phyloP scores from a whole-genome alignment of 2,113 vertebrate genomes.

The Cavia porcellus region DNA sequence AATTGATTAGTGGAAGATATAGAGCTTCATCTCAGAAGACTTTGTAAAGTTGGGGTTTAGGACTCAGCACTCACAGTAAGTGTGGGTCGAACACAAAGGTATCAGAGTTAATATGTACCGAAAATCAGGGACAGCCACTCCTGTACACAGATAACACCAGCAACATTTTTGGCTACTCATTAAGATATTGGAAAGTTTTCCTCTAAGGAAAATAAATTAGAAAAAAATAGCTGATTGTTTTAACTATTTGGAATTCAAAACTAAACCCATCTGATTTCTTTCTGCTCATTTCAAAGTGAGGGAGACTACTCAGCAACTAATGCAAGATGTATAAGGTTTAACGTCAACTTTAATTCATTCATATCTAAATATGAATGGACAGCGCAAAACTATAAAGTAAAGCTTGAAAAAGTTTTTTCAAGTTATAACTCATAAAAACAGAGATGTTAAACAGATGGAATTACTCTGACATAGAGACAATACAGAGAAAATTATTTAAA shows the following conservation, averaged over 20 bases:
- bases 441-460: background rate
- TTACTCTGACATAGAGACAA: background rate
- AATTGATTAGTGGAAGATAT: background rate
- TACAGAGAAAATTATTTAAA: background rate
- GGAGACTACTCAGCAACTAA: background rate
- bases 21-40: background rate
- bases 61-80: background rate
- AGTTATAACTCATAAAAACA: background rate
- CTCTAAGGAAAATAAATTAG: background rate
- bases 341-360: background rate
- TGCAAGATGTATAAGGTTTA: background rate
- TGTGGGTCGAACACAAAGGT: background rate
- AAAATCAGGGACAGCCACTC: fast-evolving
- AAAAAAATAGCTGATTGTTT: background rate
- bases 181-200: background rate
- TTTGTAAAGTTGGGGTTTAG: background rate
- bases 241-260: background rate
- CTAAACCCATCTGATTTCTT: background rate
- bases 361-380: background rate
- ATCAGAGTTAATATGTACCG: background rate
- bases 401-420: background rate
- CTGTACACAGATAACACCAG: background rate
- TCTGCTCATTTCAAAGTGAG: background rate
- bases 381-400: background rate
- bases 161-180: background rate